Conservation (phyloP, 2,113 vertebrate genomes). For the Dipodomys ordii region DNA sequence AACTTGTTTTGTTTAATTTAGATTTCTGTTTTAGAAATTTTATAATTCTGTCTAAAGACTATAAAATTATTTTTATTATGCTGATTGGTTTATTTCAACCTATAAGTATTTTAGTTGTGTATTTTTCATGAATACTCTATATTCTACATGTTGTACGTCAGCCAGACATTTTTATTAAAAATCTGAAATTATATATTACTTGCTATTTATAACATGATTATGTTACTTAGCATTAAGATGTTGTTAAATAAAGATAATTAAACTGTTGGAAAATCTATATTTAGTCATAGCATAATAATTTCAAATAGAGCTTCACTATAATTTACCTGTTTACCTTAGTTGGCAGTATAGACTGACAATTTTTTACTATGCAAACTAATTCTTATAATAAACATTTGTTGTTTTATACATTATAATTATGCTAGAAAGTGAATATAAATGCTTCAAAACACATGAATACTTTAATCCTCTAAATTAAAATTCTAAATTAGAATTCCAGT, state of each 20-base stretch:
- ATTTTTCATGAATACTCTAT: conserved; percentile 41
- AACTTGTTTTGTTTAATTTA: background rate
- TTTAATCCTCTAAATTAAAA: background rate
- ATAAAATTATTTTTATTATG: conserved; percentile 20
- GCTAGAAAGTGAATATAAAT: background rate
- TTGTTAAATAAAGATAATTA: background rate
- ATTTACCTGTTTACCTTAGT: background rate
- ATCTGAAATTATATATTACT: background rate
- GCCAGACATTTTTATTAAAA: background rate
- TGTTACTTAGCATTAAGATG: conserved; percentile 24
- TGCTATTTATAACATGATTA: conserved; percentile 13
- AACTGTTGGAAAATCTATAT: background rate
- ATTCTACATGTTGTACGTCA: background rate
- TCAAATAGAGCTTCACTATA: background rate
- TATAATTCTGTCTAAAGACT: background rate
- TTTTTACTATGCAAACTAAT: conserved; percentile 37
- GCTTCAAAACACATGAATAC: background rate
- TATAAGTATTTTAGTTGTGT: background rate
- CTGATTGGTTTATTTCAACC: background rate
- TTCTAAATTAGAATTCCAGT: background rate
- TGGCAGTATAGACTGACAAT: background rate
- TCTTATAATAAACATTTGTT: background rate
- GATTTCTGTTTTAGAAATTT: conserved; percentile 23
- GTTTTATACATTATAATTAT: background rate
- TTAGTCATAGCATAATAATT: conserved; percentile 28